A percentile compares a stretch with the other conserved stretches of the same genome.
phyloP scores from a whole-genome alignment of 2,797 vertebrate species.

The Falco concolor region DNA sequence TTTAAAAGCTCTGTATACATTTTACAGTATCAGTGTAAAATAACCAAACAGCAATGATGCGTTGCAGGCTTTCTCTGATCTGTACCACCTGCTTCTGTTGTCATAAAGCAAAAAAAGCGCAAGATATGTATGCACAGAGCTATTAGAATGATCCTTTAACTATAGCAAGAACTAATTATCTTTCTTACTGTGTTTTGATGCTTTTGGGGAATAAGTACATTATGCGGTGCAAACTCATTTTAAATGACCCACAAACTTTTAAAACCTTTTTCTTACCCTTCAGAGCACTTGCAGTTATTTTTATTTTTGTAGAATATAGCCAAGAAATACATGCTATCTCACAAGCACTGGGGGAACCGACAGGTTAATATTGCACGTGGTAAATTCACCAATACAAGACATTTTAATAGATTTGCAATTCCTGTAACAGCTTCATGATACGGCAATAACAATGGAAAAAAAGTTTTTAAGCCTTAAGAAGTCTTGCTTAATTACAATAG shows the following conservation, averaged over 20 bases:
- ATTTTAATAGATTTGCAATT: not conserved
- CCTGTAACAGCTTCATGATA: not conserved
- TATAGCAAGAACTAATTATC: not conserved
- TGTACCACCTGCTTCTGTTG: not conserved
- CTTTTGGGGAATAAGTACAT: not conserved
- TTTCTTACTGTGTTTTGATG: not conserved
- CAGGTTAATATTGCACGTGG: not conserved
- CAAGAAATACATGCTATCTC: not conserved
- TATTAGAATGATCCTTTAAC: not conserved
- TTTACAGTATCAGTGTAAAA: not conserved
- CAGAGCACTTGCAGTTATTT: not conserved
- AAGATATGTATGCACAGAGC: not conserved
- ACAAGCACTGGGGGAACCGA: not conserved
- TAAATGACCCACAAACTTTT: not conserved
- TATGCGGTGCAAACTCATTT: not conserved
- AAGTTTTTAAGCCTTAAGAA: not conserved
- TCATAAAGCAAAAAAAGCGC: not conserved
- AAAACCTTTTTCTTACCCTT: not conserved
- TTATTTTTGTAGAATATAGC: not conserved
- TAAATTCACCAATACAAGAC: not conserved
- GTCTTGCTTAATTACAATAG: not conserved
- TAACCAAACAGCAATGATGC: rapidly evolving
- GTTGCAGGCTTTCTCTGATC: not conserved
- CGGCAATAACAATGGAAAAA: not conserved
- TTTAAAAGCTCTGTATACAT: not conserved